phyloP scores from a whole-genome alignment of 2,888 invertebrate species.

The Aleiodes alternator region DNA sequence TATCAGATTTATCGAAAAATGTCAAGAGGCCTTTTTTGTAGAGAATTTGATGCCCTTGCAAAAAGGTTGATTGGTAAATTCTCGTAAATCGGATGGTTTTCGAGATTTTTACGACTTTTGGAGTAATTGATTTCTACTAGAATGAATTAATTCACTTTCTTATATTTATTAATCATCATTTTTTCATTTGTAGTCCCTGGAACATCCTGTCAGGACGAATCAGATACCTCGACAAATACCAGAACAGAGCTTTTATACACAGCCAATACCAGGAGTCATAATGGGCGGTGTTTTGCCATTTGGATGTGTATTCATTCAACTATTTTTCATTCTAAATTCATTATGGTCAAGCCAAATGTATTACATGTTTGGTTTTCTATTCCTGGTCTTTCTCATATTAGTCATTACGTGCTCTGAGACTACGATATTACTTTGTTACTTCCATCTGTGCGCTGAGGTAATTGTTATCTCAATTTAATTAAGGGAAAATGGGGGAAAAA shows the following conservation, averaged over 20 bases:
- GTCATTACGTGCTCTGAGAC: conserved; percentile 99
- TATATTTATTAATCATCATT: conserved; percentile 6
- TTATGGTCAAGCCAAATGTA: conserved; percentile 98
- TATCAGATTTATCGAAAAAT: not conserved
- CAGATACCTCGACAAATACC: conserved; percentile 95
- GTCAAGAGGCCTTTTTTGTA: not conserved
- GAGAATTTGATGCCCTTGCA: too few relatives aligned
- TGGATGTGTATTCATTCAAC: conserved; percentile 98
- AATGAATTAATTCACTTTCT: not conserved
- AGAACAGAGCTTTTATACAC: conserved; percentile 98
- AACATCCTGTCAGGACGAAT: conserved; percentile 98
- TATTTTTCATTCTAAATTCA: conserved; percentile 99
- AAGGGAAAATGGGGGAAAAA: too few relatives aligned
- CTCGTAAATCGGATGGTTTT: too few relatives aligned
- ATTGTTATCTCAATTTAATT: conserved; percentile 24
- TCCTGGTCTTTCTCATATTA: conserved; percentile 97
- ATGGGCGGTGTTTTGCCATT: conserved; percentile 99
- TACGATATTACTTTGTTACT: conserved; percentile 98
- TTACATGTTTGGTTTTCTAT: conserved; percentile 99
- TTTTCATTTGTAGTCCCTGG: conserved; percentile 83
- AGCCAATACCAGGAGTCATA: conserved; percentile 94
- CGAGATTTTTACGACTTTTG: too few relatives aligned
- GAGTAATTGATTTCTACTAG: too few relatives aligned
- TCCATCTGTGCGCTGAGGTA: conserved; percentile 99
- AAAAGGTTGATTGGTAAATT: too few relatives aligned